Evolutionary conservation across 2,888 invertebrate species (phyloP), one percentile per base, ranked within the genome.

Genomic region (Drosophila dives): DNA sequence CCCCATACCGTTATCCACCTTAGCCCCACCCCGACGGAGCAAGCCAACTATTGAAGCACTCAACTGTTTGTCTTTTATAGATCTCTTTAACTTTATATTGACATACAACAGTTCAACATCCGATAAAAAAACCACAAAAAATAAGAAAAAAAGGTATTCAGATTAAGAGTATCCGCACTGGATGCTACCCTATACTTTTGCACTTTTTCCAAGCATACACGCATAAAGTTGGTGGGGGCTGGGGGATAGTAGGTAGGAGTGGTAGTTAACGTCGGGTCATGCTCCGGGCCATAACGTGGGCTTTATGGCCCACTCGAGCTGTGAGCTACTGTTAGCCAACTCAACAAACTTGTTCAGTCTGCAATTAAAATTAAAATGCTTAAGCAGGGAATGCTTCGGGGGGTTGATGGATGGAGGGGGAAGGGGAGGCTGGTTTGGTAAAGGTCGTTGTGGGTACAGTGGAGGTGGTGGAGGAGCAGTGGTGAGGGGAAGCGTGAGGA

Each of bases 241-340:
- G 2, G 17, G 3, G 10, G 10, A 23, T 20, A 1, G 29, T 20
- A 20, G 53, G 4, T 32, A 38, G 69, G 17, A 17, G 11, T 29
- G 36, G 11, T 29, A 10, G 40, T 10, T n/a, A 51, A 50, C 50
- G 40, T 51, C 50, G 40, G 67, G 55, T 34, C 62, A 54, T 72
- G 67, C 61, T 51, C 45, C 42, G 42, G 65, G 66, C 71, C 49
- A 65, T 67, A 50, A 45, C 49, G 15, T 29, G 42, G 3, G 26
- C 36, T 65, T 76, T 66, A 66, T 60, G 49, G 61, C 38, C 71
- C 64, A 63, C 38, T 65, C 50, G 56, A 66, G 61, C 61, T 54
- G 42, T 51, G 29, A 61, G 77, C 79, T 74, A 74, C 79, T 77
- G 75, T 78, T 67, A 63, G 72, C 72, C 64, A 74, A 64, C 74